Percentiles rank a stretch among this genome's conserved stretches.
Conservation (phyloP, 2,888 invertebrate genomes). For the Apoda limacodes region DNA sequence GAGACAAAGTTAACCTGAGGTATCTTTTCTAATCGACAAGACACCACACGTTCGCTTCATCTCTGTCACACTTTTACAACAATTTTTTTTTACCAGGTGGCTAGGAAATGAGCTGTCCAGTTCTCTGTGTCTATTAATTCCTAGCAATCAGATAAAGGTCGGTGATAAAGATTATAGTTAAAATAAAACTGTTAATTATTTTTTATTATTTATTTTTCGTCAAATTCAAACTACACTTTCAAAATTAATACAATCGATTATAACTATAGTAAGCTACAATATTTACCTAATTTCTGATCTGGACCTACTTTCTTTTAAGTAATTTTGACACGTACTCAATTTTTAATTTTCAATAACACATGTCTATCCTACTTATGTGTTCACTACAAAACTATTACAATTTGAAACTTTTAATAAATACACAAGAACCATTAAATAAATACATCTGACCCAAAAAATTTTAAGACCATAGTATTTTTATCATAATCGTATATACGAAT, state of each 20-base stretch:
- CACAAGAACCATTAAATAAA: too few relatives aligned
- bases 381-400: conserved; percentile 37
- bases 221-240: conserved; percentile 68
- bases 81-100: too few relatives aligned
- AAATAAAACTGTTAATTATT: conserved; percentile 20
- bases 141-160: too few relatives aligned
- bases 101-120: too few relatives aligned
- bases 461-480: too few relatives aligned
- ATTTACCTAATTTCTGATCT: conserved; percentile 54
- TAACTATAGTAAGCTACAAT: conserved; percentile 66
- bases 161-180: neutral
- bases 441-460: too few relatives aligned
- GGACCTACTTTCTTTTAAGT: conserved; percentile 45
- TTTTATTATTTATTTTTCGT: conserved; percentile 62
- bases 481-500: too few relatives aligned
- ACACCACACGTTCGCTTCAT: too few relatives aligned
- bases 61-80: too few relatives aligned
- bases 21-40: neutral
- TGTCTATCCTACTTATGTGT: conserved; percentile 45
- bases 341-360: conserved; percentile 33
- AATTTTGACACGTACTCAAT: conserved; percentile 55
- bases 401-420: too few relatives aligned
- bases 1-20: too few relatives aligned
- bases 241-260: conserved; percentile 63
- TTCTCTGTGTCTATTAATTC: too few relatives aligned